Percentiles rank a stretch among this genome's conserved stretches.
These are phyloP conservation scores for Globicephala melas DNA, from an alignment of 2,113 vertebrate genomes.

Conservation along the genomic window DNA sequence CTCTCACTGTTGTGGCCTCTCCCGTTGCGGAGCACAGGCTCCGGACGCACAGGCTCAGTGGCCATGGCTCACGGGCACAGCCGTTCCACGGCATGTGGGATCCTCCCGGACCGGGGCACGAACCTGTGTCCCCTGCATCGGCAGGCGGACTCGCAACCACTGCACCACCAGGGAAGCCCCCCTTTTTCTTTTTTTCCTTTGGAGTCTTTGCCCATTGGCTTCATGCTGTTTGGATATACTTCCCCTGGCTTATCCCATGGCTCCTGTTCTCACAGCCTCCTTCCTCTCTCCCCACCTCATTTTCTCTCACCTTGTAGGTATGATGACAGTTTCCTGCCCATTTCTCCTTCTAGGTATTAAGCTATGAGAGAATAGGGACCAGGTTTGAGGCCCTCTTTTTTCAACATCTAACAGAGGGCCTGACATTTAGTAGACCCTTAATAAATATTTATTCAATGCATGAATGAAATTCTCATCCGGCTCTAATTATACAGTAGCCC, in stretches of 20 bases:
- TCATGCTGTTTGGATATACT: fast-evolving
- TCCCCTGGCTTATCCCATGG: fast-evolving
- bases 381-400: not conserved
- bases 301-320: not conserved
- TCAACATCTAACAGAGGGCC: not conserved
- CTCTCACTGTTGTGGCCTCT: too few species aligned
- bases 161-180: too few species aligned
- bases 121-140: fast-evolving
- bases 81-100: too few species aligned
- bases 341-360: not conserved
- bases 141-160: too few species aligned
- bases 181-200: not conserved
- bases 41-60: too few species aligned
- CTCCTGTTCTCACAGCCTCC: not conserved
- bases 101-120: too few species aligned
- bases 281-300: not conserved
- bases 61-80: too few species aligned
- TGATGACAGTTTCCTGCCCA: not conserved
- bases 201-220: not conserved
- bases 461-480: conserved; percentile 49
- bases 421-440: not conserved
- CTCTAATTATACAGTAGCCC: conserved; percentile 46
- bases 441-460: conserved; percentile 46
- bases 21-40: too few species aligned
- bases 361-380: not conserved